Percentiles rank a stretch among this genome's conserved stretches.
phyloP scores from a whole-genome alignment of 2,888 invertebrate genomes.

The Pachydiplax longipennis region DNA sequence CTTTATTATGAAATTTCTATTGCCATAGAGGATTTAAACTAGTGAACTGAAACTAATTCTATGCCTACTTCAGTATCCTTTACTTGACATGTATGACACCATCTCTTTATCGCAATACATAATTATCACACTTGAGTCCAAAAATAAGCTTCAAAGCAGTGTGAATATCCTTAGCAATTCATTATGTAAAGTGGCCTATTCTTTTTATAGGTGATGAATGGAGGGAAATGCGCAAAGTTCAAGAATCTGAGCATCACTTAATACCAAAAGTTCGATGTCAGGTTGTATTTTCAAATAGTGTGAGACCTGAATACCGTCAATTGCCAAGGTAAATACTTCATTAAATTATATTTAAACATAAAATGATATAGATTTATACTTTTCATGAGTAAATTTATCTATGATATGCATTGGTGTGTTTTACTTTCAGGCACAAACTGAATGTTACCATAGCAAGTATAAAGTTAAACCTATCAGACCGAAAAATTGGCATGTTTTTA shows the following conservation, averaged over 20 bases:
- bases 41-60: too few relatives aligned
- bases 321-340: slow-evolving; percentile 66
- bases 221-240: slow-evolving; percentile 73
- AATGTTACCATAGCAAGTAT: slow-evolving; percentile 75
- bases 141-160: too few relatives aligned
- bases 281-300: slow-evolving; percentile 76
- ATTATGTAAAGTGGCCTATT: not conserved
- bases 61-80: too few relatives aligned
- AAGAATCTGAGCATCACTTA: slow-evolving; percentile 78
- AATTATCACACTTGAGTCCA: too few relatives aligned
- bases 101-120: too few relatives aligned
- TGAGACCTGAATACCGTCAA: slow-evolving; percentile 74
- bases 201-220: slow-evolving; percentile 72
- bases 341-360: not conserved
- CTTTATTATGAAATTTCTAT: too few relatives aligned
- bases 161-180: not conserved
- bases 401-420: not conserved
- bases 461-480: slow-evolving; percentile 79
- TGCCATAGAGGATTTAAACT: too few relatives aligned
- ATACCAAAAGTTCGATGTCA: slow-evolving; percentile 72
- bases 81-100: too few relatives aligned
- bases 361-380: not conserved
- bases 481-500: slow-evolving; percentile 70
- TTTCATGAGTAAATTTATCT: not conserved
- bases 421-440: slow-evolving; percentile 71